These are phyloP conservation scores for Macrochelys suwanniensis DNA, from an alignment of 2,797 vertebrate species.

Conservation along the genomic window DNA sequence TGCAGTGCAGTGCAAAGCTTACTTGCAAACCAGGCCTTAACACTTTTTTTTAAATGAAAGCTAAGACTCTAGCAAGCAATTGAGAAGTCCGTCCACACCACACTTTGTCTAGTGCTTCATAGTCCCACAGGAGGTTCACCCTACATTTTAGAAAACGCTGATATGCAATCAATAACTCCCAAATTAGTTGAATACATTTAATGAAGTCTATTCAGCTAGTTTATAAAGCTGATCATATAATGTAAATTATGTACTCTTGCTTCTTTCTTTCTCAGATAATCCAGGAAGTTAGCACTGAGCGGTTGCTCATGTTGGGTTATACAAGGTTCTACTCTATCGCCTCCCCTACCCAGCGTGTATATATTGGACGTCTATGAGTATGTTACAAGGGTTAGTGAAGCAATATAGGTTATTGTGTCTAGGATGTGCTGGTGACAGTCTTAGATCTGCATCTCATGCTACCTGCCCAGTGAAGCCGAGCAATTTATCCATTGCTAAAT, in stretches of 20 bases:
- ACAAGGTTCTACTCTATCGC: not conserved
- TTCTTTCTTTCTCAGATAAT: not conserved
- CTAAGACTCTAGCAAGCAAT: no score
- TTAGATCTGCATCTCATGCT: not conserved
- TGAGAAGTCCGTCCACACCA: no score
- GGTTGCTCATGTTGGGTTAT: not conserved
- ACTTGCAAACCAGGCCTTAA: not conserved
- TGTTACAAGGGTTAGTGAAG: not conserved
- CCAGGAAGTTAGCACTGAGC: not conserved
- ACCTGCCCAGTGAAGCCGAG: not conserved
- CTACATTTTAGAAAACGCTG: not conserved
- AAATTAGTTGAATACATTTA: not conserved
- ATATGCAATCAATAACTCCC: not conserved
- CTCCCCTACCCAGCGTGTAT: not conserved
- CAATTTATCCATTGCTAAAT: not conserved
- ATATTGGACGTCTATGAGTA: not conserved
- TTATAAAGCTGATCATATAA: not conserved
- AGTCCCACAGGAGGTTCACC: no score
- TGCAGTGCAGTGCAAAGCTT: not conserved
- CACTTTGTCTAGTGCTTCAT: no score
- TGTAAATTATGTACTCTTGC: not conserved
- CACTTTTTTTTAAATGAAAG: no score
- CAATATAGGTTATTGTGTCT: not conserved
- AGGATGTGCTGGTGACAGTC: not conserved
- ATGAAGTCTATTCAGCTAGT: not conserved